Base-by-base conservation (phyloP, 2,888 invertebrate genomes). In the Nemapogon koenigi region DNA sequence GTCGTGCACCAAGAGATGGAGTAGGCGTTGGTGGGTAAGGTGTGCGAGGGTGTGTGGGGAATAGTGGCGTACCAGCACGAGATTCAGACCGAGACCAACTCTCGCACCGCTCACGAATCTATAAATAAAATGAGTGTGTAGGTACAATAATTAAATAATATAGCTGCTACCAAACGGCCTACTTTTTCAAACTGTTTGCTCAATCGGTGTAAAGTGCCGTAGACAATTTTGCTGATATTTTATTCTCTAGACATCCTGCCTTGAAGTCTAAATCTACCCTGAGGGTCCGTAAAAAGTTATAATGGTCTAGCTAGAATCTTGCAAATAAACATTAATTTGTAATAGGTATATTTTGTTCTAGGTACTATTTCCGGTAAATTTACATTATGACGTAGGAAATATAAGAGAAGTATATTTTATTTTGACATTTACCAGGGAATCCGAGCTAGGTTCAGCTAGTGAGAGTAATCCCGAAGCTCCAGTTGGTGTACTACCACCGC, bases 1-100 rank as follows among this genome's bases (percentile, higher is more conserved):
- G 91, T 63, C 89, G 86, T 52, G 84, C 81, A 55, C 78, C 70
- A 49, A 85, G 81, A 39, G 87, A 86, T 41, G 84, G 84, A 40
- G 88, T 85, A 31, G 86, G 83, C 56, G 90, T 89, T 57, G 90
- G 90, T 48, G 86, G 87, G 76, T 90, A 90, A 10, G 94, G 94
- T 4, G 94, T 94, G 52, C 92, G 86, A 41, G 94, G 93, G 55
- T 91, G 90, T 39, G 94, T 92, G 42, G 97, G 96, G 81, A 97
- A 97, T 39, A 91, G 91, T 29, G 97, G 96, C 15, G 96, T 96
- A 62, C 92, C 91, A 16, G 94, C 91, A 42, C 92, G 83, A 31
- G 86, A 84, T 53, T 83, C 76, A 39, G 82, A 68, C 45, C 87
- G 82, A 81, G 86, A 87, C 60, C 87, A 85, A 51, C 85, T 85